Evolutionary conservation across 64 coral and sea anemone genomes (phyloP).

Genomic region (Pachyseris speciosa): DNA sequence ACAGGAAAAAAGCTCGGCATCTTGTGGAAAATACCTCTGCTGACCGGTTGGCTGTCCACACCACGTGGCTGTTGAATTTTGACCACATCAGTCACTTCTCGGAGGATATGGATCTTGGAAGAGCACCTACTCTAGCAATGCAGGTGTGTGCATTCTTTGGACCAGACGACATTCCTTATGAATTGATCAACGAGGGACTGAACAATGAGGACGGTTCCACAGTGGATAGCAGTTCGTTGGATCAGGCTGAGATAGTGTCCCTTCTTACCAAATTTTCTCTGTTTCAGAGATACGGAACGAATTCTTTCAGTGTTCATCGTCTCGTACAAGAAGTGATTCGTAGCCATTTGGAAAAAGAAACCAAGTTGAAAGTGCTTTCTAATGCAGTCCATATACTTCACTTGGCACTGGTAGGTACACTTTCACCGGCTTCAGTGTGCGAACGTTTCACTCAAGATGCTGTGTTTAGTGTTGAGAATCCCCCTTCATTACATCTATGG

Average conservation of each 20-base stretch:
- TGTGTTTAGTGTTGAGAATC: constrained; percentile 58
- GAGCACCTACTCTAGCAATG: constrained; percentile 61
- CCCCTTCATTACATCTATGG: constrained; percentile 71
- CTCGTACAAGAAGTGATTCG: constrained; percentile 88
- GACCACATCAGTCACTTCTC: constrained; percentile 55
- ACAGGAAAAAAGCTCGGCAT: constrained; percentile 50
- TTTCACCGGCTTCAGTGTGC: constrained; percentile 39
- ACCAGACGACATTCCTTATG: constrained; percentile 81
- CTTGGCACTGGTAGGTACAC: constrained; percentile 23
- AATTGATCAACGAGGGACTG: constrained; percentile 77
- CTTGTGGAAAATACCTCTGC: constrained; percentile 44
- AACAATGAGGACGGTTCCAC: constrained; percentile 19
- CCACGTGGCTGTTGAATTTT: constrained; percentile 84
- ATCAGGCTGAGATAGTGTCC: constrained; percentile 35
- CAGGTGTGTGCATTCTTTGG: constrained; percentile 67
- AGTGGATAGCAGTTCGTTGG: background rate
- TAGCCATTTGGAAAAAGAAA: constrained; percentile 5
- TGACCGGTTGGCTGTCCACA: constrained; percentile 71
- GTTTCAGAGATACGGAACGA: constrained; percentile 57
- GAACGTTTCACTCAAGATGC: constrained; percentile 54
- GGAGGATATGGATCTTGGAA: constrained; percentile 44
- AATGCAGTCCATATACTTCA: constrained; percentile 57
- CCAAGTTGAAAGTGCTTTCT: background rate
- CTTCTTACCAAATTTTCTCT: constrained; percentile 88
- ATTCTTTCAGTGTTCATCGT: constrained; percentile 76